Conservation (phyloP, 2,113 vertebrate species). For the Apodemus speciosus region DNA sequence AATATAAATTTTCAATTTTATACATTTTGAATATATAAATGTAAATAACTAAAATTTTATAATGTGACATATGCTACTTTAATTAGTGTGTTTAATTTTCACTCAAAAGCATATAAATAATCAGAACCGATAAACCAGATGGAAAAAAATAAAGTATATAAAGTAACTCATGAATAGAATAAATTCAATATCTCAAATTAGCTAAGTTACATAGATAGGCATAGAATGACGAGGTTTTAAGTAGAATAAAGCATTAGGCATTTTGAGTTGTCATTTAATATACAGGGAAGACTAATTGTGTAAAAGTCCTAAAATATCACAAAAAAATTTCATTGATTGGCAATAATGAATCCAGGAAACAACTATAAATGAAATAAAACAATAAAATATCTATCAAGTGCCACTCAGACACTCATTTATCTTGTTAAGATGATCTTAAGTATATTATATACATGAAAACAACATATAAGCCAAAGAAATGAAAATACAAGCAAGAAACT, state of each 20-base stretch:
- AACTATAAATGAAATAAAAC: neutral
- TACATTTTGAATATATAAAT: neutral
- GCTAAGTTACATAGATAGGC: neutral
- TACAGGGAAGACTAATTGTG: neutral
- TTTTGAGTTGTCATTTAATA: neutral
- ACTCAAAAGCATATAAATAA: constrained; percentile 43
- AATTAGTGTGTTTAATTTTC: neutral
- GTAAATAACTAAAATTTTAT: neutral
- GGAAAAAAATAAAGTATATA: neutral
- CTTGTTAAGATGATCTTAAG: neutral
- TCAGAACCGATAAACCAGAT: neutral
- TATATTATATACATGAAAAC: neutral
- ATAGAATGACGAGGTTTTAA: neutral
- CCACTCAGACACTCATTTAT: neutral
- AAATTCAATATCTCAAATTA: neutral
- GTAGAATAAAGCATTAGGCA: neutral
- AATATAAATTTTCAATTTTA: neutral
- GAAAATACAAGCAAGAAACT: neutral
- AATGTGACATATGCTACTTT: neutral
- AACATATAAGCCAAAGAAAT: neutral
- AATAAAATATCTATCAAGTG: neutral
- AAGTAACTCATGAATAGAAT: neutral
- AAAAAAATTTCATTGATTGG: neutral
- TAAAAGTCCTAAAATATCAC: neutral
- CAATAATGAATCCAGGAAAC: neutral